Conservation (phyloP, 2,888 invertebrate genomes). For the Blera fallax region DNA sequence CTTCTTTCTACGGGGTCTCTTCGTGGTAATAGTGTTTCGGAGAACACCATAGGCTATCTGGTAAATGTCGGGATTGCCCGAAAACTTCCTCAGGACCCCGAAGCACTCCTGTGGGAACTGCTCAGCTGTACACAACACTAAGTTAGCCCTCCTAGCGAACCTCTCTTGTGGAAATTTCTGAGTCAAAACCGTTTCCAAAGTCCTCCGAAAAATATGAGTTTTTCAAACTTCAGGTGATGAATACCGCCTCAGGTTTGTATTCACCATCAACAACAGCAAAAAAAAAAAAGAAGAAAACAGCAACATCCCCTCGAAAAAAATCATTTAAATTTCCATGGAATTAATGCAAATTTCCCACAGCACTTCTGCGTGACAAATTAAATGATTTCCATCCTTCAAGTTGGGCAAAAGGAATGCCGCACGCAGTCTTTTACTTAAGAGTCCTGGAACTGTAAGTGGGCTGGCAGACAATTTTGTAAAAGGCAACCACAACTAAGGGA, state of each 20-base stretch:
- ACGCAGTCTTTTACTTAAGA: conserved; percentile 12
- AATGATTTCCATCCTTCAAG: conserved; percentile 56
- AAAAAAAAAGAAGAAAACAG: background rate
- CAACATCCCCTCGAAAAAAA: background rate
- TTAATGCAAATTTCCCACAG: conserved; percentile 49
- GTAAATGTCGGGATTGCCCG: too few relatives aligned
- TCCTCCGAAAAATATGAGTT: too few relatives aligned
- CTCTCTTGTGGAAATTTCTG: too few relatives aligned
- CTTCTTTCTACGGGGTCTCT: too few relatives aligned
- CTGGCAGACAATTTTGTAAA: background rate
- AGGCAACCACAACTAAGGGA: conserved; percentile 44
- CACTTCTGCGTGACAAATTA: conserved; percentile 53
- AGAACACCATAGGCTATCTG: too few relatives aligned
- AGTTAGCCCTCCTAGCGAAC: too few relatives aligned
- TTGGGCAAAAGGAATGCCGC: conserved; percentile 12
- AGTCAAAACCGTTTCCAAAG: too few relatives aligned
- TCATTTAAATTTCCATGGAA: conserved; percentile 45
- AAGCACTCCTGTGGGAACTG: too few relatives aligned
- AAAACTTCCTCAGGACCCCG: too few relatives aligned
- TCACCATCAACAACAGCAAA: conserved; percentile 1
- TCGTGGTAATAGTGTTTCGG: too few relatives aligned
- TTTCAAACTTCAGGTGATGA: conserved; percentile 2
- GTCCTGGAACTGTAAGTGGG: conserved; percentile 13
- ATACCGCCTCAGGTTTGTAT: conserved; percentile 1
- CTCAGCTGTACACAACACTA: too few relatives aligned